Percentiles rank a stretch among this genome's conserved stretches.
Conservation (phyloP, 1,140 invertebrate species). For the Diorhabda sublineata region DNA sequence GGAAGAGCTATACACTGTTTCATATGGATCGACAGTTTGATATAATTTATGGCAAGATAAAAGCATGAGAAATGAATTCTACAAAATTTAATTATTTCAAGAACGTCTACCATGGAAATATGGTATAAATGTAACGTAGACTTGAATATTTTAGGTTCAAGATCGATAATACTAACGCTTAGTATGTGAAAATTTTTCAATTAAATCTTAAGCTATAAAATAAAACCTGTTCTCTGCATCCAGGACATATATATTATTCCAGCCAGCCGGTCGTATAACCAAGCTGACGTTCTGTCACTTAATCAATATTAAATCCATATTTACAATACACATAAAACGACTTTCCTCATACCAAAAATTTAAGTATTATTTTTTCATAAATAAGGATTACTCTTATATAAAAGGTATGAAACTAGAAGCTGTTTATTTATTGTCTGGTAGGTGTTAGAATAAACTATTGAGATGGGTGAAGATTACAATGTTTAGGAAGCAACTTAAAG, state of each 20-base stretch:
- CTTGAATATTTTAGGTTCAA: too few species aligned
- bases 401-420: neutral
- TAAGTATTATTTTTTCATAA: neutral
- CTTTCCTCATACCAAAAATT: neutral
- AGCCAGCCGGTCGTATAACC: neutral
- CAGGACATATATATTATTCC: neutral
- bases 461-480: too few species aligned
- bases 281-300: neutral
- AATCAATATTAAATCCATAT: constrained; percentile 3
- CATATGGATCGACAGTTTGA: too few species aligned
- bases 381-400: neutral
- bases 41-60: too few species aligned
- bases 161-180: too few species aligned
- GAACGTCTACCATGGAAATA: too few species aligned
- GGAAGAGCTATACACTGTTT: too few species aligned
- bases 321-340: neutral
- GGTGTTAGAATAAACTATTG: too few species aligned
- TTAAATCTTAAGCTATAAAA: neutral
- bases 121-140: too few species aligned
- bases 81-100: too few species aligned
- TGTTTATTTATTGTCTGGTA: neutral
- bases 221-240: neutral
- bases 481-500: too few species aligned
- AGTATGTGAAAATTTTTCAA: neutral
- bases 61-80: too few species aligned